phyloP scores from a whole-genome alignment of 2,888 invertebrate genomes.

The Mellilla xanthometata region DNA sequence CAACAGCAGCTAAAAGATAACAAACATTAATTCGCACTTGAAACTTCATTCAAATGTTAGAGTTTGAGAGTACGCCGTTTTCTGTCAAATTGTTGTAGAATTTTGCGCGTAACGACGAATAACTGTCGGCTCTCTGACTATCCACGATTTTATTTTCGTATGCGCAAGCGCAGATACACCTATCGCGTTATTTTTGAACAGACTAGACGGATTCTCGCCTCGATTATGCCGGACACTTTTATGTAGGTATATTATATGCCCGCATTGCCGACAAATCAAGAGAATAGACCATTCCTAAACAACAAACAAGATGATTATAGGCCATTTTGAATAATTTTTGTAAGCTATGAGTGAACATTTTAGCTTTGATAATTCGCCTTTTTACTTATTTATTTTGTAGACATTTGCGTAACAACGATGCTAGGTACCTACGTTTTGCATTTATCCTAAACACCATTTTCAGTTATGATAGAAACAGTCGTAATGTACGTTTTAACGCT shows the following conservation, averaged over 20 bases:
- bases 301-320: slow-evolving; percentile 77
- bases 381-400: slow-evolving; percentile 55
- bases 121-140: slow-evolving; percentile 56
- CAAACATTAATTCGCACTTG: slow-evolving; percentile 41
- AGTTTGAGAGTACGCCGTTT: slow-evolving; percentile 44
- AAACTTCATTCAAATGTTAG: slow-evolving; percentile 48
- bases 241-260: too few relatives aligned
- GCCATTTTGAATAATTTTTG: slow-evolving; percentile 68
- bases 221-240: slow-evolving; percentile 64
- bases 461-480: too few relatives aligned
- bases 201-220: slow-evolving; percentile 61
- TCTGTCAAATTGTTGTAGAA: slow-evolving; percentile 58
- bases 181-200: slow-evolving; percentile 63
- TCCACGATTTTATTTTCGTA: slow-evolving; percentile 62
- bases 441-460: too few relatives aligned
- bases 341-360: slow-evolving; percentile 66
- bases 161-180: slow-evolving; percentile 55
- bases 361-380: slow-evolving; percentile 64
- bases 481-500: too few relatives aligned
- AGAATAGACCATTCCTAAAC: slow-evolving; percentile 69
- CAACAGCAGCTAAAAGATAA: slow-evolving; percentile 32
- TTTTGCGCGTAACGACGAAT: slow-evolving; percentile 54
- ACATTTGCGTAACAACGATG: too few relatives aligned
- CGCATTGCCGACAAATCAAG: slow-evolving; percentile 73
- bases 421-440: slow-evolving; percentile 32